These are phyloP conservation scores for Matsumurasca onukii DNA, from an alignment of 1,140 invertebrate genomes.

Conservation along the genomic window DNA sequence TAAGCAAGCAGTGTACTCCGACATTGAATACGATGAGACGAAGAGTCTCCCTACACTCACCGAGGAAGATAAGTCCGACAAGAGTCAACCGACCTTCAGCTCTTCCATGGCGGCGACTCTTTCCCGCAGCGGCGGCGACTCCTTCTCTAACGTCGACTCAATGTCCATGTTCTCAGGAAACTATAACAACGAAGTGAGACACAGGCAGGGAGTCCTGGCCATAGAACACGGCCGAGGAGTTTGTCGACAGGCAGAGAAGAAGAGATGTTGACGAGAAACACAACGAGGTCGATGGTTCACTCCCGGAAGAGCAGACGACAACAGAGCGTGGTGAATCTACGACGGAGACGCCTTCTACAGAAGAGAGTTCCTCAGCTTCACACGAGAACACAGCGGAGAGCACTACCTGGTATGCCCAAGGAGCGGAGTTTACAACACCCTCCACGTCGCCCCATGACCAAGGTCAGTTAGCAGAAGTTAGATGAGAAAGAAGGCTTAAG, in stretches of 20 bases:
- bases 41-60: constrained; percentile 13
- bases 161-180: constrained; percentile 33
- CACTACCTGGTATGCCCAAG: constrained; percentile 21
- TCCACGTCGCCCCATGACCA: constrained; percentile 39
- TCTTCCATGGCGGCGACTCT: constrained; percentile 24
- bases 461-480: too few species aligned
- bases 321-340: constrained; percentile 20
- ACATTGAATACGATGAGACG: constrained; percentile 27
- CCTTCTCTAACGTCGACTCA: constrained; percentile 21
- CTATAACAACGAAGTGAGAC: constrained; percentile 35
- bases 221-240: constrained; percentile 55
- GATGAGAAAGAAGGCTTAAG: too few species aligned
- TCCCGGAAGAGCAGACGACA: constrained; percentile 34
- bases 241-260: constrained; percentile 42
- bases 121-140: constrained; percentile 24
- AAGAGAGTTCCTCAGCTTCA: constrained; percentile 40
- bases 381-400: constrained; percentile 34
- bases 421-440: constrained; percentile 7
- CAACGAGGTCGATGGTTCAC: constrained; percentile 40
- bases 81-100: constrained; percentile 38
- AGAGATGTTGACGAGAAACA: constrained; percentile 32
- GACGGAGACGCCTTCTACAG: constrained; percentile 28
- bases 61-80: constrained; percentile 37
- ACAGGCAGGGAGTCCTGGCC: constrained; percentile 45
- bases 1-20: constrained; percentile 1